These are phyloP conservation scores for Nasonia oneida DNA, from an alignment of 2,888 invertebrate species.

Conservation along the genomic window DNA sequence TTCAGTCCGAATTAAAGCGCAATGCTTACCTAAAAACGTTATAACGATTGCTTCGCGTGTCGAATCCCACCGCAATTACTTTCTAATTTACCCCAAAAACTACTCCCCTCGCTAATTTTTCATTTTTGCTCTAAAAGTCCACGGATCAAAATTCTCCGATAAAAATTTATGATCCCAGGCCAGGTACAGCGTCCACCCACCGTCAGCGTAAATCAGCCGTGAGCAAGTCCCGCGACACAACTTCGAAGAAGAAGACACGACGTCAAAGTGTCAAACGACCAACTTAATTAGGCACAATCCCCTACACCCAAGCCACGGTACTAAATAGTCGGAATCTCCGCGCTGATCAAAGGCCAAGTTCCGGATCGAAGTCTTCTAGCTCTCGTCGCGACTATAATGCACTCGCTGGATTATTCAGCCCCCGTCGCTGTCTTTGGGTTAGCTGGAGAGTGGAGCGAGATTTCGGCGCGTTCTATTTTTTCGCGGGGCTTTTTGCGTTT, in stretches of 20 bases:
- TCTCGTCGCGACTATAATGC: not conserved
- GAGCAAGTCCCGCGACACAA: not conserved
- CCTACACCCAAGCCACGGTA: not conserved
- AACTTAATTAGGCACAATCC: not conserved
- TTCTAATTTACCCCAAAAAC: too few species aligned
- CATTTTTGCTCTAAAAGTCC: too few species aligned
- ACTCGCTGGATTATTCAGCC: not conserved
- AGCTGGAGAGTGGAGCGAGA: not conserved
- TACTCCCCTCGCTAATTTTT: too few species aligned
- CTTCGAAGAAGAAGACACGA: not conserved
- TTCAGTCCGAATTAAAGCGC: too few species aligned
- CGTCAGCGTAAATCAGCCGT: not conserved
- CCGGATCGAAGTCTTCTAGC: not conserved
- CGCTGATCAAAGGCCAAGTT: constrained; percentile 24
- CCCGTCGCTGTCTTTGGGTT: not conserved
- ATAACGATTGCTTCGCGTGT: too few species aligned
- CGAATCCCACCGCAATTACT: too few species aligned
- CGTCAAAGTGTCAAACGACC: not conserved
- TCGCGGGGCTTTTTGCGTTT: not conserved
- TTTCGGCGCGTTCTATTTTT: constrained; percentile 8
- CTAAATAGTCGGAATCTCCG: not conserved
- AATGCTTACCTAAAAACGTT: too few species aligned
- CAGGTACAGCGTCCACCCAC: too few species aligned
- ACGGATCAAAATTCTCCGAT: not conserved
- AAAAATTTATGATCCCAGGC: not conserved